Base-by-base conservation (phyloP, 2,113 vertebrate species). In the Chaenocephalus aceratus region DNA sequence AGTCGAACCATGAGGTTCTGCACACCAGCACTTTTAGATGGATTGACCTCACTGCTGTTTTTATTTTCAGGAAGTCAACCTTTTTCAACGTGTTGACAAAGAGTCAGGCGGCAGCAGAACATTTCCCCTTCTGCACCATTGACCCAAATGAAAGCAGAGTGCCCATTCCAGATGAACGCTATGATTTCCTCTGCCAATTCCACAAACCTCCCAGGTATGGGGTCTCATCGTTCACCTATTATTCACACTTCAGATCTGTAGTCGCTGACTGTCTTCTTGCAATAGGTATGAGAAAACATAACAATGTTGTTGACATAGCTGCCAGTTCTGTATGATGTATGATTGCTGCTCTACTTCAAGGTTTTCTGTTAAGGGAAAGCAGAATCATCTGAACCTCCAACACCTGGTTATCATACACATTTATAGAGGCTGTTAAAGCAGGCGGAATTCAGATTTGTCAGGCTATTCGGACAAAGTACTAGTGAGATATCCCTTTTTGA, bases 91-190 rank as follows among this genome's bases (percentile, higher is more conserved):
- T 97, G 64, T 94, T 98, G 93, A 98, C 97, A 53, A 98, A 97
- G 93, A 99, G 96, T 93, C 96, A 97, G 86, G 96, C 96, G 0
- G 94, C 97, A 67, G 97, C 97, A 48, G 97, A 98, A 90, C 97
- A 98, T 78, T 97, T 98, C 86, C 97, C 97, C 56, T 99, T 99
- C 95, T 98, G 97, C 94, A 98, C 97, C 86, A 98, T 97, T 92
- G 97, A 99, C 94, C 97, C 97, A 88, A 98, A 99, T 86, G 97
- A 98, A 94, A 98, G 97, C 93, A 95, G 96, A 93, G 97, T 98
- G 61, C 96, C 97, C 90, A 96, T 97, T 92, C 97, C 97, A 82
- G 96, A 97, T 93, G 96, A 96, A 90, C 96, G 97, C 94, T 98
- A 95, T 95, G 96, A 97, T 90, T 98, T 97, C 93, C 95, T 97